phyloP scores from a whole-genome alignment of 2,888 invertebrate genomes.

The Phalera bucephala region DNA sequence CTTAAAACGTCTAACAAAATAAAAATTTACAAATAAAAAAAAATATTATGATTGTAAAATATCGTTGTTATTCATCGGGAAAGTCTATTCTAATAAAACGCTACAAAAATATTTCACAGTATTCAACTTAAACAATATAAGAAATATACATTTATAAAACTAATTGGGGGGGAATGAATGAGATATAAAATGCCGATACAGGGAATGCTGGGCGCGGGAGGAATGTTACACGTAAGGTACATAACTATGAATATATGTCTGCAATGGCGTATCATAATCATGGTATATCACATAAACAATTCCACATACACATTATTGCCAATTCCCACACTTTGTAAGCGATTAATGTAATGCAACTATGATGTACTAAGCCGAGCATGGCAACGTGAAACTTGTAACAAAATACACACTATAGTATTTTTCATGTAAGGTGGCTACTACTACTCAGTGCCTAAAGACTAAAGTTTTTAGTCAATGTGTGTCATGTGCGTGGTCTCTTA shows the following conservation, averaged over 20 bases:
- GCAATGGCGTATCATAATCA: slow-evolving; percentile 28
- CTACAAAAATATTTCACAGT: slow-evolving; percentile 67
- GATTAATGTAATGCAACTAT: not conserved
- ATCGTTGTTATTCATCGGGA: slow-evolving; percentile 73
- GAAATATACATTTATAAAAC: slow-evolving; percentile 56
- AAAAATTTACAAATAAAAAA: slow-evolving; percentile 74
- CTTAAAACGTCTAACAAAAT: slow-evolving; percentile 72
- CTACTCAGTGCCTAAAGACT: too few species aligned
- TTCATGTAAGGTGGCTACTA: too few species aligned
- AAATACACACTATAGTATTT: too few species aligned
- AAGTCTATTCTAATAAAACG: slow-evolving; percentile 54
- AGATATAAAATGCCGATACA: slow-evolving; percentile 49
- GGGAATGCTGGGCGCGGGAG: slow-evolving; percentile 48
- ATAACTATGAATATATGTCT: slow-evolving; percentile 18
- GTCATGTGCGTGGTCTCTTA: too few species aligned
- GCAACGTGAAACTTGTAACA: not conserved
- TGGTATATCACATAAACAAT: slow-evolving; percentile 56
- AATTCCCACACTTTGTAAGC: slow-evolving; percentile 51
- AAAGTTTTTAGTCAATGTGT: too few species aligned
- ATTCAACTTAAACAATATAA: slow-evolving; percentile 52
- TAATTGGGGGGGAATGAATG: slow-evolving; percentile 32
- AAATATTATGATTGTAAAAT: slow-evolving; percentile 56
- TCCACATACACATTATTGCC: slow-evolving; percentile 56
- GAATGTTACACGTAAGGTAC: slow-evolving; percentile 42
- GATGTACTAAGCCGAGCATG: slow-evolving; percentile 11